Percentiles rank a stretch among this genome's conserved stretches.
These are phyloP conservation scores for Muricea muricata DNA, from an alignment of 92 coral and sea anemone genomes.

Conservation along the genomic window DNA sequence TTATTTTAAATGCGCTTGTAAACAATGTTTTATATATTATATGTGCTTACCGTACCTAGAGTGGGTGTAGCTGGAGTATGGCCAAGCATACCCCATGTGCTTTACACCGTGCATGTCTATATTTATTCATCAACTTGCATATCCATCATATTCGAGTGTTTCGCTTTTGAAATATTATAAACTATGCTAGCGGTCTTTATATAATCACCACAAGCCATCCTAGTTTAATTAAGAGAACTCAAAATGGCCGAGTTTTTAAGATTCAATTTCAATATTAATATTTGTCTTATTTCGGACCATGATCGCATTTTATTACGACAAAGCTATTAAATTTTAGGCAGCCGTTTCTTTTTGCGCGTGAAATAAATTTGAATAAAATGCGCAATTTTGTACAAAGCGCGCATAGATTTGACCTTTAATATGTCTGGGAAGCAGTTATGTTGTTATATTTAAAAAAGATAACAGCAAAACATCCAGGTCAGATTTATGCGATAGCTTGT, in stretches of 20 bases:
- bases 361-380: neutral
- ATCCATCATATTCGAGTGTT: too few relatives aligned
- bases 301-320: neutral
- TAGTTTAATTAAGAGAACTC: neutral
- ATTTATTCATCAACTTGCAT: too few relatives aligned
- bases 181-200: too few relatives aligned
- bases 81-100: neutral
- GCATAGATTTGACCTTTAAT: conserved; percentile 4
- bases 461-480: neutral
- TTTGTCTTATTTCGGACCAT: neutral
- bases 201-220: neutral
- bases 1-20: neutral
- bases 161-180: too few relatives aligned
- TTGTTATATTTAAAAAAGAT: conserved; percentile 5
- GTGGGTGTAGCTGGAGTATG: neutral
- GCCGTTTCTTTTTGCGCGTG: neutral
- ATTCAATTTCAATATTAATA: neutral
- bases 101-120: too few relatives aligned
- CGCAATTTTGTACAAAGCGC: neutral
- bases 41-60: too few relatives aligned
- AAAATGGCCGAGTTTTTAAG: neutral
- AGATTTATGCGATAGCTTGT: conserved; percentile 22
- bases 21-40: too few relatives aligned
- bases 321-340: neutral
- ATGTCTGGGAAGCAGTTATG: neutral